Percentiles rank a stretch among this genome's conserved stretches.
These are phyloP conservation scores for Drosophila paucipuncta DNA, from an alignment of 2,888 invertebrate species.

Conservation along the genomic window DNA sequence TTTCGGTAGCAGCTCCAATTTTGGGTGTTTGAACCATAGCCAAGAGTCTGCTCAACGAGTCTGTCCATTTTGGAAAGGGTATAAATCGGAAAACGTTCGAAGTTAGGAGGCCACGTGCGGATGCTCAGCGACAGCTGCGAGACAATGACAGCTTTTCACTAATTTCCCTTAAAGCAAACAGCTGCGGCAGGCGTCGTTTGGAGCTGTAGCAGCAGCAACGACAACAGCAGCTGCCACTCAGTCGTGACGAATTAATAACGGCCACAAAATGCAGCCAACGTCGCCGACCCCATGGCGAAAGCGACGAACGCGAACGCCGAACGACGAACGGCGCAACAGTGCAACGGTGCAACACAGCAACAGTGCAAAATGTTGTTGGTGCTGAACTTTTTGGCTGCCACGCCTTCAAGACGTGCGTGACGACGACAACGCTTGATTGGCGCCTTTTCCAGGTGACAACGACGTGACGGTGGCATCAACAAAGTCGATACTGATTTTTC, in stretches of 20 bases:
- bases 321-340: not conserved
- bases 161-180: slow-evolving; percentile 73
- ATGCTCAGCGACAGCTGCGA: slow-evolving; percentile 30
- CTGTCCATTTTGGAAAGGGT: slow-evolving; percentile 10
- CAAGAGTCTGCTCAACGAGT: not conserved
- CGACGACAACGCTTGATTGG: slow-evolving; percentile 26
- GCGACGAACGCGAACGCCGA: slow-evolving; percentile 30
- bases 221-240: slow-evolving; percentile 62
- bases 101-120: slow-evolving; percentile 43
- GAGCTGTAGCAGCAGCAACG: slow-evolving; percentile 19
- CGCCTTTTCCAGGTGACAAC: slow-evolving; percentile 32
- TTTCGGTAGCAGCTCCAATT: not conserved
- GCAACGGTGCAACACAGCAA: slow-evolving; percentile 8
- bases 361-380: slow-evolving; percentile 6
- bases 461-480: slow-evolving; percentile 53
- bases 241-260: slow-evolving; percentile 80
- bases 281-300: slow-evolving; percentile 66
- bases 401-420: slow-evolving; percentile 51
- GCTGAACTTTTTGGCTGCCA: slow-evolving; percentile 33
- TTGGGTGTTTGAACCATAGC: not conserved
- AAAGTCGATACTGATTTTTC: slow-evolving; percentile 23
- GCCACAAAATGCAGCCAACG: slow-evolving; percentile 39
- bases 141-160: slow-evolving; percentile 74
- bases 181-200: slow-evolving; percentile 42
- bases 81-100: slow-evolving; percentile 20